These are phyloP conservation scores for Drosophila histrio DNA, from an alignment of 2,888 invertebrate genomes.

Conservation along the genomic window DNA sequence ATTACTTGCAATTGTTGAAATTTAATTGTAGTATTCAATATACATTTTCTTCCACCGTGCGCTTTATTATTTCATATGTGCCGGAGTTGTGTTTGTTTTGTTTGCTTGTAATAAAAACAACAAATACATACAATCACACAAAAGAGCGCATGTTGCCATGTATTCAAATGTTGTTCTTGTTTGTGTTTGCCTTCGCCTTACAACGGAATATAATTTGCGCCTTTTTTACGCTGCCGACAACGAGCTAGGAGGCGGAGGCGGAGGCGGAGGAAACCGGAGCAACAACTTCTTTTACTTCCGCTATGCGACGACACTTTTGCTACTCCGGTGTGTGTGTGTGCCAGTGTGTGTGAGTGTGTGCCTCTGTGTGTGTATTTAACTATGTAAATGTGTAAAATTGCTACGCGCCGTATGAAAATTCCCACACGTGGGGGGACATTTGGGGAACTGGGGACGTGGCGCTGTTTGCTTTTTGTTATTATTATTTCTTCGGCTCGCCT, in stretches of 20 bases:
- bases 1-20: neutral
- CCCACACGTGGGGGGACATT: slow-evolving; percentile 56
- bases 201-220: slow-evolving; percentile 78
- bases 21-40: slow-evolving; percentile 14
- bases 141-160: slow-evolving; percentile 31
- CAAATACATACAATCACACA: slow-evolving; percentile 26
- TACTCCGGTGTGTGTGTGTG: slow-evolving; percentile 7
- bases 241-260: neutral
- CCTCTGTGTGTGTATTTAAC: slow-evolving; percentile 59
- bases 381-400: slow-evolving; percentile 80
- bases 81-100: slow-evolving; percentile 43
- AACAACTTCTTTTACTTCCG: slow-evolving; percentile 76
- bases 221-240: slow-evolving; percentile 50
- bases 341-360: slow-evolving; percentile 10
- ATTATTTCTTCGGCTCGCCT: slow-evolving; percentile 67
- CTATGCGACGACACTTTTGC: slow-evolving; percentile 71
- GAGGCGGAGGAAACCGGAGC: slow-evolving; percentile 27
- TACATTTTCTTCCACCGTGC: slow-evolving; percentile 16
- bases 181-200: slow-evolving; percentile 59
- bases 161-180: slow-evolving; percentile 30
- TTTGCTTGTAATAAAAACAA: slow-evolving; percentile 60
- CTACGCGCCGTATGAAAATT: slow-evolving; percentile 75
- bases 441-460: slow-evolving; percentile 19
- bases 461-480: slow-evolving; percentile 75
- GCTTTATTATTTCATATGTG: slow-evolving; percentile 38